Base-by-base conservation (phyloP, 2,113 vertebrate species). In the Limnothrissa miodon region DNA sequence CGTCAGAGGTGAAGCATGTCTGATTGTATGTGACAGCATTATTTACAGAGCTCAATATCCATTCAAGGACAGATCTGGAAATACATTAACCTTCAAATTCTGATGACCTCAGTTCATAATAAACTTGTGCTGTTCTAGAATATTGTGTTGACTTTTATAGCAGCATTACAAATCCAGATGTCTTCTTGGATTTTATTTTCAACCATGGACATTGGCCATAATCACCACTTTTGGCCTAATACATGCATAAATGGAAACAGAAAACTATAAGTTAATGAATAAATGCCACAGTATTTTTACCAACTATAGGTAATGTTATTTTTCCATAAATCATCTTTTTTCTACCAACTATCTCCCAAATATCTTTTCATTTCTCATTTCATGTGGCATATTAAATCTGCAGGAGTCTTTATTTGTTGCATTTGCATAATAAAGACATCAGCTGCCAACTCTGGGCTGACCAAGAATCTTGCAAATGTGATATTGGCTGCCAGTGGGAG, bases 21-120 rank as follows among this genome's bases (percentile, higher is more conserved):
- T 62, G 59, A 62, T 62, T 62, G 59, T n/a, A 62, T 29, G n/a
- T 62, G 59, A 62, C n/a, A 62, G 59, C 7, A 62, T 62, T 62
- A n/a, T 62, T 62, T 62, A 62, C 59, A 29, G n/a, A 62, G 59
- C 59, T 62, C 13, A 62, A 29, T n/a, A 62, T 25, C 56, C 56
- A 62, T 29, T 62, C n/a, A 62, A 62, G 59, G 59, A 29, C 59
- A 29, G 59, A n/a, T 62, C 59, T 62, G 25, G 7, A 62, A 62
- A 29, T n/a, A 29, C n/a, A 62, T 62, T 62, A 25, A 62, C 59
- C 59, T 29, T 29, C 59, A 62, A 29, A 62, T 29, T 62, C 51
- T 56, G 17, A 23, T 56, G 51, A n/a, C 1, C 51, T 56, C 51
- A 62, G n/a, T 8, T 29, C 25, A 9, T n/a, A 62, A 62, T 4